Evolutionary conservation across 2,113 vertebrate genomes (phyloP), one percentile per base, ranked within the genome.

Genomic region (Cynopterus brachyotis): DNA sequence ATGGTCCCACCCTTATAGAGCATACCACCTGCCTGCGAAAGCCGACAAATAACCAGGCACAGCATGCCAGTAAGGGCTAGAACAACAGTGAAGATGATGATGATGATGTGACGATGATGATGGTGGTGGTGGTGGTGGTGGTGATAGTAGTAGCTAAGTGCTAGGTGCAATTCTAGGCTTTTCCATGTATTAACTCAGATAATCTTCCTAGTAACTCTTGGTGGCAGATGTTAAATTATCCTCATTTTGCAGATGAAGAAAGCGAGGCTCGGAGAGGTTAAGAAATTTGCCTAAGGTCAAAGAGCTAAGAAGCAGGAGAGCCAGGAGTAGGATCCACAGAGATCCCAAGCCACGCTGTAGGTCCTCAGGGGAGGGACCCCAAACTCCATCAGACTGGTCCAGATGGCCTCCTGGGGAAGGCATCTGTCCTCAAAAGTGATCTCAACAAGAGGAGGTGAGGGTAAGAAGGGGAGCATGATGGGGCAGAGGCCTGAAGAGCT

Each of bases 391-490:
- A 19, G 5, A 3, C 28, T 64, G 35, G 24, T 45, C 89, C 19
- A 13, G 47, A 28, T 1, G 47, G 60, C 40, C 35, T 72, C 35
- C 67, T 8, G 1, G 37, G 42, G 55, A 22, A 32, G 13, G 5
- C 26, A 1, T 40, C 22, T 80, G 45, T 88, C 70, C 60, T 89
- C 42, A 13, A 16, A 64, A 53, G 73, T 40, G 78, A 55, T 55
- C 62, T 79, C 62, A 40, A 1, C 8, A 4, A 45, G 5, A 92
- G 64, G 16, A 87, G 11, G 66, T 2, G 53, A 45, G 17, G 32
- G 22, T 12, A 50, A 37, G 12, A 24, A 19, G 0, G 1, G 32
- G 6, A 60, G 2, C 26, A 5, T 0, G 6, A 40, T 2, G 45
- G 12, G 22, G 0, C 0, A 0, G 20, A 13, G 30, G 3, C 73